Evolutionary conservation across 2,888 invertebrate species (phyloP), one percentile per base, ranked within the genome.

Genomic region (Volucella zonaria): DNA sequence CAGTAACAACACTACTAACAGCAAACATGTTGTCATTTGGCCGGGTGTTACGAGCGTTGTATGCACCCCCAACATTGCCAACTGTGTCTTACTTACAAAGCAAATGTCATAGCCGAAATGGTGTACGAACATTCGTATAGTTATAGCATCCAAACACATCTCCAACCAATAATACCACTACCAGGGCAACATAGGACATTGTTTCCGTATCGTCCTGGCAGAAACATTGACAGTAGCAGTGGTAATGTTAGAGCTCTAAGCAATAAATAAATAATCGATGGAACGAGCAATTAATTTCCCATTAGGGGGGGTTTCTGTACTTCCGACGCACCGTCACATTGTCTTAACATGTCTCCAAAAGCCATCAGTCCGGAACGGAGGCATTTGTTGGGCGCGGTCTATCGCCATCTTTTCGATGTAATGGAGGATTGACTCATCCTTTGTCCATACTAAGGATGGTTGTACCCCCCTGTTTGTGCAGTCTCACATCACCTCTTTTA

Each of bases 221-320:
- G 14, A 8, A 11, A 31, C 43, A 18, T 23, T 51, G 10, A 31
- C 31, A 31, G 31, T 31, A 31, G 31, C 31, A 31, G 31, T 31
- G 61, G 64, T 40, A 64, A 79, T 64, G 71, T 71, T 51, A 82
- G 38, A 78, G 86, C 87, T 83, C 82, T 77, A 78, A 86, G 81
- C 85, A 87, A 87, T 85, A 85, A 85, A 87, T 87, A 87, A 87
- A 87, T 87, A 86, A 87, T 87, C 86, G 85, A 86, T 85, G 85
- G 86, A 82, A 87, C 85, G 87, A 87, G 87, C 87, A 87, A 87
- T 87, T 87, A 87, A 87, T 87, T 87, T 87, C 87, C 85, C 87
- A 87, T 87, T 87, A 87, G 31, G 31, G 87, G 87, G 86, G 87
- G 86, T 79, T 77, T 64, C 80, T 80, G 76, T 85, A 81, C 81